Conservation (phyloP, 2,797 vertebrate genomes). For the Gobionotothen gibberifrons region DNA sequence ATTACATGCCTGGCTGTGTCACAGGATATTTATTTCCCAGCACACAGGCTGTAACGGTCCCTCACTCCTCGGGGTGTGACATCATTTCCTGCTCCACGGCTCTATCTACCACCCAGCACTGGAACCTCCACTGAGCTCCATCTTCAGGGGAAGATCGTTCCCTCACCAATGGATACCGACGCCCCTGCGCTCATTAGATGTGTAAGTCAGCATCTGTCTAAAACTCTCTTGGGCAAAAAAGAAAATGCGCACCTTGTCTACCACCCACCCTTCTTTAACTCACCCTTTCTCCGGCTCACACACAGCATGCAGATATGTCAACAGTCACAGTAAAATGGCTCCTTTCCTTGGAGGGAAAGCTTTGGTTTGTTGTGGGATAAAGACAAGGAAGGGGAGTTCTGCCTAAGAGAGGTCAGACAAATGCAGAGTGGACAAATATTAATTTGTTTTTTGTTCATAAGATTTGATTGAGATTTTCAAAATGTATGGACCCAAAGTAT, state of each 20-base stretch:
- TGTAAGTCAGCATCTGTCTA: constrained; percentile 59
- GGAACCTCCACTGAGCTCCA: constrained; percentile 31
- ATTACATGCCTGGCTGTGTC: constrained; percentile 71
- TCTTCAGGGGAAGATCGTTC: constrained; percentile 52
- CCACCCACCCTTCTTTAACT: constrained; percentile 26
- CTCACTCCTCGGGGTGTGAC: constrained; percentile 47
- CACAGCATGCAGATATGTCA: constrained; percentile 44
- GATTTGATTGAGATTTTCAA: neutral
- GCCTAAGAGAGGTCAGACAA: neutral
- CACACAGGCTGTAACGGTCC: constrained; percentile 47
- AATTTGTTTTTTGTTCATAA: neutral
- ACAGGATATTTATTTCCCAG: constrained; percentile 58
- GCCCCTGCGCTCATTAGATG: constrained; percentile 59
- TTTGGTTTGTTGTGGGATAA: constrained; percentile 11
- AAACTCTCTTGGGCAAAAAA: constrained; percentile 36
- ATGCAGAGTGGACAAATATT: neutral
- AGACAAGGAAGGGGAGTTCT: neutral
- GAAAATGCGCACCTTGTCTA: constrained; percentile 22
- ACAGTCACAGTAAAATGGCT: constrained; percentile 43
- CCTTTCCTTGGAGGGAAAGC: constrained; percentile 25
- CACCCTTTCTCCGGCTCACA: constrained; percentile 9
- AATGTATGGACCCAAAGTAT: neutral
- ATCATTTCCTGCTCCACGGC: constrained; percentile 63
- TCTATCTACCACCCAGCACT: constrained; percentile 45
- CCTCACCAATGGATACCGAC: constrained; percentile 34